phyloP scores from a whole-genome alignment of 2,888 invertebrate genomes.

The Seira sanloemensis region DNA sequence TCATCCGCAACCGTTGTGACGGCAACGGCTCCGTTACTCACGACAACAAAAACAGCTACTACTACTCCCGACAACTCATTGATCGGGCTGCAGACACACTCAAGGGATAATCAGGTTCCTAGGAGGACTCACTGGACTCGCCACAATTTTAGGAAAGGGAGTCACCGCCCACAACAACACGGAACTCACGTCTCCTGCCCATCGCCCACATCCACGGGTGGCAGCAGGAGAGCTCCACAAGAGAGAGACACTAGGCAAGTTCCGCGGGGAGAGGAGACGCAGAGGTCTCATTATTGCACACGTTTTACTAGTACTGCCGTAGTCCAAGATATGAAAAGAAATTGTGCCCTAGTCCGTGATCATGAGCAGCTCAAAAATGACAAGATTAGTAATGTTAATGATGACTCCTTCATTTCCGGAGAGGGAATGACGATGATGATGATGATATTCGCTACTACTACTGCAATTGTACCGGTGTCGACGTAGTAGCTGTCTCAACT shows the following conservation, averaged over 20 bases:
- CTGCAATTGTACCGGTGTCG: conserved; percentile 21
- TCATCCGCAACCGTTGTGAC: not conserved
- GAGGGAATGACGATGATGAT: not conserved
- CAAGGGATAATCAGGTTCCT: not conserved
- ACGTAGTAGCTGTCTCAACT: conserved; percentile 53
- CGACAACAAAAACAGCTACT: not conserved
- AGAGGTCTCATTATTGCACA: no score
- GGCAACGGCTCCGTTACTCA: no score
- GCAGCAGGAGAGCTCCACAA: not conserved
- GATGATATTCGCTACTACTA: conserved; percentile 16
- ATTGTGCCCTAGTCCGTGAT: conserved; percentile 3
- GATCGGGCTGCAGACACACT: not conserved
- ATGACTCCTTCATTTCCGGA: not conserved
- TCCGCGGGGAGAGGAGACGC: no score
- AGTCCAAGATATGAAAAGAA: conserved; percentile 1
- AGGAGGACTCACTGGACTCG: conserved; percentile 4
- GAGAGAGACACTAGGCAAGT: not conserved
- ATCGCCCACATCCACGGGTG: no score
- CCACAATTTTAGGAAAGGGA: not conserved
- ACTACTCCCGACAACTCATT: not conserved
- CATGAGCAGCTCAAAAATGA: conserved; percentile 7
- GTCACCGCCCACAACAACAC: not conserved
- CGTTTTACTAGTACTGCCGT: no score
- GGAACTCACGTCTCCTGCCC: no score
- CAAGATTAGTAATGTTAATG: conserved; percentile 6